Conservation (phyloP, 2,888 invertebrate species). For the Bombyx huttoni region DNA sequence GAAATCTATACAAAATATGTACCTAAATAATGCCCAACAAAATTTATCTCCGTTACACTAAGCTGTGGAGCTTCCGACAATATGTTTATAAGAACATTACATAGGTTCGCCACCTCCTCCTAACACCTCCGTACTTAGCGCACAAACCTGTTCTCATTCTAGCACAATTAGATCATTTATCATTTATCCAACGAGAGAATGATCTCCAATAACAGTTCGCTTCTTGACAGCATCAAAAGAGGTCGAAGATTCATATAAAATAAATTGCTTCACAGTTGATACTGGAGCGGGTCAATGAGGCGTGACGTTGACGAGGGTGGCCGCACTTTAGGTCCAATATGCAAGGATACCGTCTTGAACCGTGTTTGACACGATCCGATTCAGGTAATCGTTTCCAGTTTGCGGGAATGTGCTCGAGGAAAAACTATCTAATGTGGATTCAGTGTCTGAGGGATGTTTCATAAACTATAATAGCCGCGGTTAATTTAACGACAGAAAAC, state of each 20-base stretch:
- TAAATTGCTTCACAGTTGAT: constrained; percentile 65
- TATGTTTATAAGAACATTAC: too few relatives aligned
- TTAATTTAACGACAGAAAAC: background rate
- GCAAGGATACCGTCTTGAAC: constrained; percentile 45
- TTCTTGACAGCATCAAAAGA: constrained; percentile 51
- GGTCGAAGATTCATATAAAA: constrained; percentile 63
- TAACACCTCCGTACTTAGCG: background rate
- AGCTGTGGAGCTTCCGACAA: too few relatives aligned
- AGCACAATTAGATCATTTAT: background rate
- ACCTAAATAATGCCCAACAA: too few relatives aligned
- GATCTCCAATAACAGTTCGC: constrained; percentile 24
- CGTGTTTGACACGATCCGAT: constrained; percentile 51
- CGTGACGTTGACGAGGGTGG: constrained; percentile 66
- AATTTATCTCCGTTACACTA: too few relatives aligned
- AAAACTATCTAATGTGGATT: background rate
- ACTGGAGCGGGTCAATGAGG: constrained; percentile 60
- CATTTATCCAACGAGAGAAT: constrained; percentile 3
- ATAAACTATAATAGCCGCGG: background rate
- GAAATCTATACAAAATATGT: too few relatives aligned
- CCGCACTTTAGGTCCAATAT: constrained; percentile 35
- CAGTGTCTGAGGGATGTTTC: background rate
- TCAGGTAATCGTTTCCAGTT: constrained; percentile 36
- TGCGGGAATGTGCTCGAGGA: constrained; percentile 1
- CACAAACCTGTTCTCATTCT: background rate
- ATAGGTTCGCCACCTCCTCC: too few relatives aligned